A percentile compares a stretch with the other conserved stretches of the same genome.
phyloP scores from a whole-genome alignment of 1,140 invertebrate species.

The Leptinotarsa texana region DNA sequence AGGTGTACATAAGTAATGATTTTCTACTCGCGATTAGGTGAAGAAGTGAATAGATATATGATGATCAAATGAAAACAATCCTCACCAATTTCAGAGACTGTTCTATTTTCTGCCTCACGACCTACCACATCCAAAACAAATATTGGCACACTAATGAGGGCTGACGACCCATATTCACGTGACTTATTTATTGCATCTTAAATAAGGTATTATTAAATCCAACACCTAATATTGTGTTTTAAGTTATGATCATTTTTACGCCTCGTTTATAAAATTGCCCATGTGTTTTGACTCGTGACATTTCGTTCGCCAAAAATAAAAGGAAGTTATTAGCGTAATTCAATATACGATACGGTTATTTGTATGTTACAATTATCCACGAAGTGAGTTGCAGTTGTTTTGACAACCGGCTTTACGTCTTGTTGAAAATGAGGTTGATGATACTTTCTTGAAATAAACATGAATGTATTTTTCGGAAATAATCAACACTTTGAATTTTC shows the following conservation, averaged over 20 bases:
- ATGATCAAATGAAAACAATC: too few species aligned
- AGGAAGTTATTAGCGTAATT: slow-evolving; percentile 2
- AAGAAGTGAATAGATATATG: too few species aligned
- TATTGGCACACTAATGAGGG: neutral
- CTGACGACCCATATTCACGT: neutral
- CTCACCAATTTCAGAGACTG: too few species aligned
- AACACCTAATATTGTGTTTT: neutral
- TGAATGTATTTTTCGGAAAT: too few species aligned
- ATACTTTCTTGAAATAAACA: too few species aligned
- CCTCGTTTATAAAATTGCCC: slow-evolving; percentile 1
- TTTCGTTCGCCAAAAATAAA: neutral
- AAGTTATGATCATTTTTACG: slow-evolving; percentile 13
- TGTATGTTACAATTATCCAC: neutral
- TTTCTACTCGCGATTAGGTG: too few species aligned
- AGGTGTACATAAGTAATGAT: too few species aligned
- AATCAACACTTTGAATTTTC: too few species aligned
- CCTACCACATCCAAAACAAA: neutral
- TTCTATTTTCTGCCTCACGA: too few species aligned
- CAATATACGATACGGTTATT: neutral
- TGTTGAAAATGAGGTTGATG: neutral
- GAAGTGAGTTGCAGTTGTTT: neutral
- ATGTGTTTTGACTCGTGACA: slow-evolving; percentile 3
- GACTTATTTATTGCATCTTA: slow-evolving; percentile 6
- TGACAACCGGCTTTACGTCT: neutral
- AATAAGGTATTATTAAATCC: slow-evolving; percentile 13